Conservation (phyloP, 2,113 vertebrate genomes). For the Dipodomys spectabilis region DNA sequence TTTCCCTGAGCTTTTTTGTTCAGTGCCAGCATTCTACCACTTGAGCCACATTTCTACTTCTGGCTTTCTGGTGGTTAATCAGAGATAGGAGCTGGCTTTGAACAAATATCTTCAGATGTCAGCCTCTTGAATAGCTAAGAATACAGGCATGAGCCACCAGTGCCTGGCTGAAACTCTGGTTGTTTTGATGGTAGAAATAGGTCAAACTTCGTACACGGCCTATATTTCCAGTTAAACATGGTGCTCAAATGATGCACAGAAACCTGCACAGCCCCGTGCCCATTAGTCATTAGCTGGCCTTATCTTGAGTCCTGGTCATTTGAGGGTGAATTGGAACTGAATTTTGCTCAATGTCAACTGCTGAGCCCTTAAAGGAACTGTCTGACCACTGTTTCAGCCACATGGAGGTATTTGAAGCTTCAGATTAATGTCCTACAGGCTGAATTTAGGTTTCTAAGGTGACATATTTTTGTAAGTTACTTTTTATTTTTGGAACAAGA, state of each 20-base stretch:
- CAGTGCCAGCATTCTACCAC: too few species aligned
- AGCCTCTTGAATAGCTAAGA: too few species aligned
- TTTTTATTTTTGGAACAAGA: slow-evolving; percentile 10
- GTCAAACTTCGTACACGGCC: neutral
- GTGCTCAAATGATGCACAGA: neutral
- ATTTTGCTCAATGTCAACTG: neutral
- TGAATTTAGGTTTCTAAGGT: slow-evolving; percentile 36
- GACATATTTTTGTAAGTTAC: slow-evolving; percentile 26
- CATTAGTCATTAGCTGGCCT: neutral
- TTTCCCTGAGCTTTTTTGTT: too few species aligned
- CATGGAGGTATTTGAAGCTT: neutral
- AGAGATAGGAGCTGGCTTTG: too few species aligned
- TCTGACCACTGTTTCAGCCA: neutral
- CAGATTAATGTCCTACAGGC: slow-evolving; percentile 2
- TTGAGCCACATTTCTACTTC: too few species aligned
- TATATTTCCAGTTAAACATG: neutral
- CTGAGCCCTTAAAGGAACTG: neutral
- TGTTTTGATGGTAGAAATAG: neutral
- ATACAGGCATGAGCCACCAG: too few species aligned
- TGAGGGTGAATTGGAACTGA: neutral
- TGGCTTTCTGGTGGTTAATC: too few species aligned
- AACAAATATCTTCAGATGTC: too few species aligned
- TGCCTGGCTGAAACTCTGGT: neutral
- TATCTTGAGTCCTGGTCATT: neutral
- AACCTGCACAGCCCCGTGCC: neutral